A percentile compares a stretch with the other conserved stretches of the same genome.
These are phyloP conservation scores for Serinus canaria DNA, from an alignment of 2,113 vertebrate species.

Conservation along the genomic window DNA sequence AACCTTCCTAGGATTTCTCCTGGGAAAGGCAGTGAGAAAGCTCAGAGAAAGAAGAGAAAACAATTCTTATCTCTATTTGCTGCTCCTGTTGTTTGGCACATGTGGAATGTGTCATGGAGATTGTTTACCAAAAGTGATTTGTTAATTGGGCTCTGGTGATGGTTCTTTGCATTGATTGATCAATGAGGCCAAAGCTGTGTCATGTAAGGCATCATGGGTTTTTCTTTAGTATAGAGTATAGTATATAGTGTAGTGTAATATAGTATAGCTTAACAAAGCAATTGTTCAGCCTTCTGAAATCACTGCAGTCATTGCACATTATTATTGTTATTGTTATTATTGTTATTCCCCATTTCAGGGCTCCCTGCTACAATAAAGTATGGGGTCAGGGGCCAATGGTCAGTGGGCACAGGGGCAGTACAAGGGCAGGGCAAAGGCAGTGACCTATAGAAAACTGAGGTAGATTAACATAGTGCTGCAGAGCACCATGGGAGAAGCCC, in stretches of 20 bases:
- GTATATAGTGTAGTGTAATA: not conserved
- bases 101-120: not conserved
- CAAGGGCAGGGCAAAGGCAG: not conserved
- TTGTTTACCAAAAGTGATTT: not conserved
- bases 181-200: not conserved
- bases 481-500: not conserved
- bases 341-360: no score
- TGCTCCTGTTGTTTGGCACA: not conserved
- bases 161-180: not conserved
- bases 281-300: not conserved
- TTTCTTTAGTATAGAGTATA: not conserved
- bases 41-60: not conserved
- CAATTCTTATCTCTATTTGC: not conserved
- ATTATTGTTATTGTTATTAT: no score
- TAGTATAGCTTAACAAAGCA: not conserved
- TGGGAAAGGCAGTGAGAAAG: not conserved
- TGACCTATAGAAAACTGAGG: not conserved
- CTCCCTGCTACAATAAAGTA: not conserved
- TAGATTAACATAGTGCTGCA: not conserved
- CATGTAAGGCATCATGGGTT: not conserved
- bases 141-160: not conserved
- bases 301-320: no score
- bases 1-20: not conserved
- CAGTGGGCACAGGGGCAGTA: not conserved
- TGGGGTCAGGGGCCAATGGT: not conserved